Evolutionary conservation across 2,888 invertebrate genomes (phyloP), one percentile per base, ranked within the genome.

Genomic region (Magallana nippona): DNA sequence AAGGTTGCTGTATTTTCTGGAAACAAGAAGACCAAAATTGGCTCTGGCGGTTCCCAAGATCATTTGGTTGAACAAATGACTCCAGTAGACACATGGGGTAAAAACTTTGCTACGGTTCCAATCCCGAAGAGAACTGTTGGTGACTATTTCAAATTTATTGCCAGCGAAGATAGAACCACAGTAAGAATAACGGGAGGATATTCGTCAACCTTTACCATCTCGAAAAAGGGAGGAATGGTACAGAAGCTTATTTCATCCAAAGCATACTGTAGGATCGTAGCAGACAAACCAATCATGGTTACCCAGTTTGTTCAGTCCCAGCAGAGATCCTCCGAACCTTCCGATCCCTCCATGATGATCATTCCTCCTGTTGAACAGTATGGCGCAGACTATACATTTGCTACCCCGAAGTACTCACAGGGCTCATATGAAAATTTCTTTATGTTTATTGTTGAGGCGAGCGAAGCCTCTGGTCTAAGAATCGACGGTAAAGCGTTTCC

Each of bases 301-400:
- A 87, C 88, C n/a, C 86, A 90, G 78, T 85, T 90, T 56, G 88
- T 88, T 10, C 85, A 89, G 78, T 90, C 91, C 62, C 89, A 90
- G 83, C 87, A 87, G 56, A 83, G 57, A 13, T 57, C 83, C 13
- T 79, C 82, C 3, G 89, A 89, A 79, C 85, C 87, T 1, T 82
- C 88, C 2, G 92, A 92, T 83, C 92, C 92, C 1, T 88, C 90
- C 58, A 87, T 92, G 89, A 87, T 88, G 22, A 85, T 89, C 1
- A 87, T 92, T 11, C 90, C 90, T 10, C 90, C 91, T 1, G 81
- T 88, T 22, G 85, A 88, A 57, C 92, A 92, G 79, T 91, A 88
- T 80, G 86, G 85, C n/a, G 83, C 88, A 11, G 86, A 87, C 32
- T 81, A 80, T 56, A 71, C 71, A 19, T 82, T 82, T 56, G 17